Percentiles rank a stretch among this genome's conserved stretches.
Evolutionary conservation across 2,113 vertebrate species (phyloP).

Genomic region (Lepus europaeus): DNA sequence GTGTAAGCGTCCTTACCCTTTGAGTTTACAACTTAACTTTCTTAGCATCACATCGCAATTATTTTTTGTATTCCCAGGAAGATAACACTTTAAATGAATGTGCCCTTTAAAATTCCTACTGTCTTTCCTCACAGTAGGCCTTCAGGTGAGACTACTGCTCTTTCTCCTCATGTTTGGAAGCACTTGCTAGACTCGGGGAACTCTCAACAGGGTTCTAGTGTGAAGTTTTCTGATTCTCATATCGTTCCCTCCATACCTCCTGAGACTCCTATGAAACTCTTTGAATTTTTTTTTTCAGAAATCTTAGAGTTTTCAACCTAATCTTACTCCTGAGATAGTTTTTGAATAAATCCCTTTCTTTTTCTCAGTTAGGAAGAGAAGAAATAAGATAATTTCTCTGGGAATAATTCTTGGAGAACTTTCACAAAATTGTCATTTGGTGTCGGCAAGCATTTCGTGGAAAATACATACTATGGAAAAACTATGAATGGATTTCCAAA

Average conservation of each 20-base stretch:
- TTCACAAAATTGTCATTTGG: background rate
- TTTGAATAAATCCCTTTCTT: background rate
- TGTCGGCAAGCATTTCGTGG: too few species aligned
- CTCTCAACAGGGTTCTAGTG: background rate
- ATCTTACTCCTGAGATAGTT: background rate
- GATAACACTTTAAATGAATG: conserved; percentile 15
- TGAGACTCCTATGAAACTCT: background rate
- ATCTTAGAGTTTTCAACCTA: conserved; percentile 8
- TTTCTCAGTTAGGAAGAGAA: conserved; percentile 21
- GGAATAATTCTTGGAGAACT: background rate
- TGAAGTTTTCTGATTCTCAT: conserved; percentile 15
- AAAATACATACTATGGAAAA: too few species aligned
- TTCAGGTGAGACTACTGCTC: background rate
- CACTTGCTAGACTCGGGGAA: background rate
- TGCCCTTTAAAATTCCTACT: background rate
- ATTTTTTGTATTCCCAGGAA: conserved; percentile 21
- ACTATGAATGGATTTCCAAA: too few species aligned
- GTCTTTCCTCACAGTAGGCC: background rate
- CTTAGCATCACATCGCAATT: background rate
- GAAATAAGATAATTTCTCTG: conserved; percentile 27
- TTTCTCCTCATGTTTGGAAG: background rate
- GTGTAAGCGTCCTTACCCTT: background rate
- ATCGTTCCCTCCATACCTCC: background rate
- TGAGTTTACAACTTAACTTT: background rate
- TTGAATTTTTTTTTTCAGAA: conserved; percentile 42